Conservation (phyloP, 2,888 invertebrate species). For the Beris chalybata region DNA sequence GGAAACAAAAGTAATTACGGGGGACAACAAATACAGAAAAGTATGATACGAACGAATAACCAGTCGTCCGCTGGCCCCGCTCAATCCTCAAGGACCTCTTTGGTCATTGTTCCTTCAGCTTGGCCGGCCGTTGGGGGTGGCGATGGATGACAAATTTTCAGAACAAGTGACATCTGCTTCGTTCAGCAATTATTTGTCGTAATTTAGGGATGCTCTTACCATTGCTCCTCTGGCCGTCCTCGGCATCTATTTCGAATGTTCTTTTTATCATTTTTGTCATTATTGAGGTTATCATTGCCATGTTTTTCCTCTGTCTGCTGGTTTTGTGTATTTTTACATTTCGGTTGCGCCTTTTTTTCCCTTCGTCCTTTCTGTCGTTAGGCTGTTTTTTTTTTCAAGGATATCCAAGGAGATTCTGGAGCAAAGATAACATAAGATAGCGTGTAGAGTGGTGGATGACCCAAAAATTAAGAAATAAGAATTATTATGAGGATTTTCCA, state of each 20-base stretch:
- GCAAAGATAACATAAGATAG: too few species aligned
- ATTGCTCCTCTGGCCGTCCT: slow-evolving; percentile 4
- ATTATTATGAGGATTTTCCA: too few species aligned
- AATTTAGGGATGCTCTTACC: slow-evolving; percentile 21
- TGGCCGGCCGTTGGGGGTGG: slow-evolving; percentile 3
- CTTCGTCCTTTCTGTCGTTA: too few species aligned
- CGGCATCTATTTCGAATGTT: slow-evolving; percentile 15
- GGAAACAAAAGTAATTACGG: slow-evolving; percentile 22
- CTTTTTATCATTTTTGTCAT: slow-evolving; percentile 30
- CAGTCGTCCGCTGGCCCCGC: background rate
- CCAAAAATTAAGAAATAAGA: too few species aligned
- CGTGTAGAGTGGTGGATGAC: too few species aligned
- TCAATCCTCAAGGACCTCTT: too few species aligned
- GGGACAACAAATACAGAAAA: slow-evolving; percentile 6
- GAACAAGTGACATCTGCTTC: slow-evolving; percentile 31
- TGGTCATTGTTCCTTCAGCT: too few species aligned
- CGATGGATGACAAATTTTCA: slow-evolving; percentile 28
- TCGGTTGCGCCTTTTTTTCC: too few species aligned
- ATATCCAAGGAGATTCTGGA: too few species aligned
- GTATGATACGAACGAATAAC: background rate
- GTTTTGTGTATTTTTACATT: too few species aligned
- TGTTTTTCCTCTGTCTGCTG: slow-evolving; percentile 3
- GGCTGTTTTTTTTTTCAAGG: too few species aligned
- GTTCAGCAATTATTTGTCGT: slow-evolving; percentile 32
- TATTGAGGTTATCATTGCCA: slow-evolving; percentile 29